phyloP scores from a whole-genome alignment of 2,797 vertebrate species.

The Benthosema pterotum region DNA sequence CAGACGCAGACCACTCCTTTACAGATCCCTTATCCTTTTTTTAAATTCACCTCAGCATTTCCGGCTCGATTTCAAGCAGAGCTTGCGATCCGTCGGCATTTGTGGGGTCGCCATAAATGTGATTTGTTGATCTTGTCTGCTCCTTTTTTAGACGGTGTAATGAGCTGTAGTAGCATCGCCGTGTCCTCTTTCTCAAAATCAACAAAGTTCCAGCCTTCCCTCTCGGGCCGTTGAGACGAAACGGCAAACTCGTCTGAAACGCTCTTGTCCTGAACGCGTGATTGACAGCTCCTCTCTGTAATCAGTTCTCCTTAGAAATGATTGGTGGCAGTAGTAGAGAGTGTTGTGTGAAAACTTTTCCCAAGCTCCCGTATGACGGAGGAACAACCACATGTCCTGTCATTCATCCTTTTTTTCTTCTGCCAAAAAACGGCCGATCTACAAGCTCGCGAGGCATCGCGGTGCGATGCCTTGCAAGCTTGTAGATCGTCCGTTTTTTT shows the following conservation, averaged over 20 bases:
- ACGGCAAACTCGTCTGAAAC: constrained; percentile 35
- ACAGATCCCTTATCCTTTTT: too few species aligned
- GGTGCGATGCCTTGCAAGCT: too few species aligned
- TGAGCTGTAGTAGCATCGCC: background rate
- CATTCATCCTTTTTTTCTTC: constrained; percentile 61
- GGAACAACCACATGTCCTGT: constrained; percentile 29
- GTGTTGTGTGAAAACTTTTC: constrained; percentile 19
- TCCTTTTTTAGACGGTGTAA: constrained; percentile 6
- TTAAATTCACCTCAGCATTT: constrained; percentile 15
- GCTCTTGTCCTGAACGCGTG: constrained; percentile 26
- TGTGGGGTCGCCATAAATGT: constrained; percentile 35
- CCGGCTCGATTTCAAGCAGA: constrained; percentile 32
- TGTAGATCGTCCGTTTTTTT: too few species aligned
- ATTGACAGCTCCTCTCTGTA: constrained; percentile 31
- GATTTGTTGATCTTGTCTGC: constrained; percentile 10
- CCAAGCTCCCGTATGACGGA: constrained; percentile 21
- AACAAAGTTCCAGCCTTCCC: constrained; percentile 34
- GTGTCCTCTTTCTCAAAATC: constrained; percentile 17
- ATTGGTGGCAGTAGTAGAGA: constrained; percentile 24
- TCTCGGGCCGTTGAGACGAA: constrained; percentile 9
- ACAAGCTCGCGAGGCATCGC: too few species aligned
- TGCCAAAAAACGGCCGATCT: constrained; percentile 4
- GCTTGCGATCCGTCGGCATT: constrained; percentile 53
- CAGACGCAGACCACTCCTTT: background rate
- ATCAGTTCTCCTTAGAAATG: constrained; percentile 57